Evolutionary conservation across 2,113 vertebrate species (phyloP), one percentile per base, ranked within the genome.

Genomic region (Hippolais icterina): DNA sequence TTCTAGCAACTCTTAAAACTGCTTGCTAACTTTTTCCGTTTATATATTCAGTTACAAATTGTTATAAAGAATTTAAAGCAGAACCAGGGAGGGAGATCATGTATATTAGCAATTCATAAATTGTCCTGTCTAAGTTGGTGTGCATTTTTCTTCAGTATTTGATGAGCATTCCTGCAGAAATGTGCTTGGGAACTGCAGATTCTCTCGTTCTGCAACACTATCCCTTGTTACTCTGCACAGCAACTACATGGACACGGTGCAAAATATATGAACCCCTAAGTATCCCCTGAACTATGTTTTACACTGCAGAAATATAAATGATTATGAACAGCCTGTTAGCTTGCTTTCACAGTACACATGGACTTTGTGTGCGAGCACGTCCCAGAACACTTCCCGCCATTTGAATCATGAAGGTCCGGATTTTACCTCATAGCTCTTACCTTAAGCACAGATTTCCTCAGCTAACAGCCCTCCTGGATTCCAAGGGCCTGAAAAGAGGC

Each of bases 341-440:
- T 89, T 88, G 61, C 68, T 95, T 92, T 84, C 90, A 83, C 83
- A 78, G 83, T 60, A 46, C 88, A 90, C 90, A 74, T 81, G 78
- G 76, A 47, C 35, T 56, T 35, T 60, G 90, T 57, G 79, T 87
- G 80, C 16, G 90, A 95, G 93, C 78, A 89, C 2, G 10, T 83
- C 90, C 90, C 92, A 82, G 85, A 96, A 64, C 80, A 90, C 76
- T 87, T 92, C 76, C 75, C 3, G 0, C 41, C 60, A 44, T 89
- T 94, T 60, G 72, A 89, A 61, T 95, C 64, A 42, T 24, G 86
- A 84, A 94, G 68, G 64, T 85, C 31, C 1, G 4, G 83, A 92
- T 94, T 95, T 95, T 95, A 93, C 85, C 86, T 81, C 92, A 83
- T 53, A 65, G 60, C 65, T 95, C 90, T 84, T 61, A 54, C 70